Conservation (phyloP, 2,888 invertebrate genomes). For the Polyommatus icarus region DNA sequence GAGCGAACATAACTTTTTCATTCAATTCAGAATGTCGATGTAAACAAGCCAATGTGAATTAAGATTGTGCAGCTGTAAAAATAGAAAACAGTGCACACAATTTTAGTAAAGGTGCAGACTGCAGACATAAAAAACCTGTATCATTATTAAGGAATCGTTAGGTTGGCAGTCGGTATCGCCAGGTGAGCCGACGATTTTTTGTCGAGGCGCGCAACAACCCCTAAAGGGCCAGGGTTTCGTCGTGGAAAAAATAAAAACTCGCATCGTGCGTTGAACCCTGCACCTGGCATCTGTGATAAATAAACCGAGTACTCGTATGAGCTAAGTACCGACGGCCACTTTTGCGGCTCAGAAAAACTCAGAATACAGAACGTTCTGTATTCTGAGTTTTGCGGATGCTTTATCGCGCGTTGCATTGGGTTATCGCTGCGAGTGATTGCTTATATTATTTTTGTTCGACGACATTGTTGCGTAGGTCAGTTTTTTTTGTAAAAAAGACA, state of each 20-base stretch:
- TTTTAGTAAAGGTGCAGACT: conserved; percentile 19
- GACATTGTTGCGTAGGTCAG: conserved; percentile 34
- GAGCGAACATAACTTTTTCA: not conserved
- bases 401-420: conserved; percentile 40
- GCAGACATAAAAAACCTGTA: conserved; percentile 34
- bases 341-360: no score
- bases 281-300: conserved; percentile 67
- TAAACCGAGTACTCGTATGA: conserved; percentile 36
- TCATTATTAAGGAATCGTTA: conserved; percentile 27
- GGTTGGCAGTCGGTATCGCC: conserved; percentile 47
- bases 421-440: conserved; percentile 33
- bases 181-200: conserved; percentile 58
- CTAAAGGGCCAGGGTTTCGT: conserved; percentile 51
- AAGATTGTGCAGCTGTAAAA: conserved; percentile 17
- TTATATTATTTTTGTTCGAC: conserved; percentile 31
- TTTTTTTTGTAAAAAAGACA: conserved; percentile 18
- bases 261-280: conserved; percentile 64
- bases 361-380: no score
- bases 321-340: conserved; percentile 37
- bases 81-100: not conserved
- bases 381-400: conserved; percentile 36
- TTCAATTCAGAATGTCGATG: not conserved
- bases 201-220: conserved; percentile 51
- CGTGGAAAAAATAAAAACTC: conserved; percentile 66
- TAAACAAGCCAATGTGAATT: not conserved